A percentile compares a stretch with the other conserved stretches of the same genome.
These are phyloP conservation scores for Cantharis lateralis DNA, from an alignment of 2,888 invertebrate genomes.

Conservation along the genomic window DNA sequence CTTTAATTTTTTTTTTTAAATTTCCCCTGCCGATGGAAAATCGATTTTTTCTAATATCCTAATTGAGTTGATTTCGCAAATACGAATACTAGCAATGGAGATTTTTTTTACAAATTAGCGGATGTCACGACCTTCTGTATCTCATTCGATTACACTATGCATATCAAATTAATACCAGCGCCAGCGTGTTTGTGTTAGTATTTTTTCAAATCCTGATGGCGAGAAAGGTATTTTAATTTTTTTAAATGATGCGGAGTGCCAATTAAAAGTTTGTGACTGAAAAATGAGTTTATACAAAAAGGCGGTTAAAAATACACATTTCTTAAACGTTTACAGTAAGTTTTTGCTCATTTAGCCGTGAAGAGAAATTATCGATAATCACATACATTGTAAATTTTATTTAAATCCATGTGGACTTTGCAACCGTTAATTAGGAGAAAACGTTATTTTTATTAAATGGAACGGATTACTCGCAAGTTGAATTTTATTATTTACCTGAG, in stretches of 20 bases:
- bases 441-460: neutral
- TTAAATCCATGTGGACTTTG: neutral
- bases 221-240: conserved; percentile 6
- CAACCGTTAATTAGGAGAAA: neutral
- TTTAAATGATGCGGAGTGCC: neutral
- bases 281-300: conserved; percentile 51
- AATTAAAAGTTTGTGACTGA: neutral
- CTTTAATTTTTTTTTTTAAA: neutral
- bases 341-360: neutral
- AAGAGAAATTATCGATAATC: neutral
- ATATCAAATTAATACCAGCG: conserved; percentile 18
- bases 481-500: neutral
- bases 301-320: conserved; percentile 49
- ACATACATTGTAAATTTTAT: neutral
- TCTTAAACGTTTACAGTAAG: conserved; percentile 48
- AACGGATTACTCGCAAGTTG: neutral
- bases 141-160: conserved; percentile 26
- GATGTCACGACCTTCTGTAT: conserved; percentile 27
- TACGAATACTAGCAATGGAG: neutral
- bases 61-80: neutral
- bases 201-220: conserved; percentile 11
- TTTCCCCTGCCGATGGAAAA: neutral
- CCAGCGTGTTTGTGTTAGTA: conserved; percentile 10
- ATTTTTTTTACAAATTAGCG: conserved; percentile 20
- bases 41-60: neutral